A percentile compares a stretch with the other conserved stretches of the same genome.
Evolutionary conservation across 2,797 vertebrate species (phyloP).

Genomic region (Thalassophryne amazonica): DNA sequence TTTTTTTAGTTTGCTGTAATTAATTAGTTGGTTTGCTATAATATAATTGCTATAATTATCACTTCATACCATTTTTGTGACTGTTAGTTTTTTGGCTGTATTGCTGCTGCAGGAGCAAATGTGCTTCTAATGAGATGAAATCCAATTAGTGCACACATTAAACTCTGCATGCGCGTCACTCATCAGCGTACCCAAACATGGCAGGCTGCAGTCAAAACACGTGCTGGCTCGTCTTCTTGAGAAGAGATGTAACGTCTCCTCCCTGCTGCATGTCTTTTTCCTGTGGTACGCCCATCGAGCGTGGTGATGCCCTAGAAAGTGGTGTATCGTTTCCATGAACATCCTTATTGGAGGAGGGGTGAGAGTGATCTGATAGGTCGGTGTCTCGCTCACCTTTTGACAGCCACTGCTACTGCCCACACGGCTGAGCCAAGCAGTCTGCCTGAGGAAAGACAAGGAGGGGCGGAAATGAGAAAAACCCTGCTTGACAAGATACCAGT

Average conservation of each 20-base stretch:
- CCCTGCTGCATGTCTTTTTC: neutral
- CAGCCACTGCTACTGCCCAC: slow-evolving; percentile 58
- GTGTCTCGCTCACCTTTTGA: slow-evolving; percentile 64
- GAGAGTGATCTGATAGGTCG: slow-evolving; percentile 57
- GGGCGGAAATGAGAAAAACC: slow-evolving; percentile 20
- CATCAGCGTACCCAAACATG: slow-evolving; percentile 15
- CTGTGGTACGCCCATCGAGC: slow-evolving; percentile 33
- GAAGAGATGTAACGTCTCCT: no score
- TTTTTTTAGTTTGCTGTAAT: no score
- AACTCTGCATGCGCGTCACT: slow-evolving; percentile 15
- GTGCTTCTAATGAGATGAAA: slow-evolving; percentile 17
- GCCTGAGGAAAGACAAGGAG: slow-evolving; percentile 17
- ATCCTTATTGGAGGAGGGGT: slow-evolving; percentile 72
- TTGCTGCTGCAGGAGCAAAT: slow-evolving; percentile 17
- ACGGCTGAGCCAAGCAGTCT: slow-evolving; percentile 54
- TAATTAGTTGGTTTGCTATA: no score
- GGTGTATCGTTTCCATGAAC: slow-evolving; percentile 49
- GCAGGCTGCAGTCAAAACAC: slow-evolving; percentile 28
- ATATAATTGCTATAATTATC: slow-evolving; percentile 1
- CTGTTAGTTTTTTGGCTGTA: neutral
- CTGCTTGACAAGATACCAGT: slow-evolving; percentile 14
- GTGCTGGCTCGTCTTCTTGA: slow-evolving; percentile 9
- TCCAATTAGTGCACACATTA: slow-evolving; percentile 44
- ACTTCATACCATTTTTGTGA: neutral
- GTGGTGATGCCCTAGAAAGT: slow-evolving; percentile 62